phyloP scores from a whole-genome alignment of 2,113 vertebrate species.

The Corapipo altera region DNA sequence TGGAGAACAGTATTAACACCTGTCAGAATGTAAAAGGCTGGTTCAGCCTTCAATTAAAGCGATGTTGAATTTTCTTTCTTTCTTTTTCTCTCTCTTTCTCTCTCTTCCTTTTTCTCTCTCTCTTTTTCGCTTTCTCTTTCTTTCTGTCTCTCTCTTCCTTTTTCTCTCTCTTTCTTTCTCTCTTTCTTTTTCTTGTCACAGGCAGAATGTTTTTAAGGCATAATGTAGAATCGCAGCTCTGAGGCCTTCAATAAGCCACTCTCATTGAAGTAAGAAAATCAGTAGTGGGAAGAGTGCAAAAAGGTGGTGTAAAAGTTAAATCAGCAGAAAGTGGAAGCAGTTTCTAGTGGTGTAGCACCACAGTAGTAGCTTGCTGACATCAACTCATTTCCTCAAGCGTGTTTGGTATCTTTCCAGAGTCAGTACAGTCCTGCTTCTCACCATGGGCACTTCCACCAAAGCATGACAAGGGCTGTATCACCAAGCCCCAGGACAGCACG shows the following conservation, averaged over 20 bases:
- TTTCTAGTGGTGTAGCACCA: neutral
- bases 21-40: slow-evolving; percentile 18
- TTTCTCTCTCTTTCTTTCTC: neutral
- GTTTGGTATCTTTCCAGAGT: neutral
- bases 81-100: neutral
- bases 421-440: neutral
- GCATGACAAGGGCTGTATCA: neutral
- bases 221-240: neutral
- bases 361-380: neutral
- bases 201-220: neutral
- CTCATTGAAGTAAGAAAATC: neutral
- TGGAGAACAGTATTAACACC: slow-evolving; percentile 16
- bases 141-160: neutral
- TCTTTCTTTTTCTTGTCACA: neutral
- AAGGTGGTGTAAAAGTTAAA: neutral
- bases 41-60: slow-evolving; percentile 34
- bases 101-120: neutral
- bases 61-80: neutral
- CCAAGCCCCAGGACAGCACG: neutral
- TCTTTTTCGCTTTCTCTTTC: neutral
- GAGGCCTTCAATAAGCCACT: neutral
- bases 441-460: neutral
- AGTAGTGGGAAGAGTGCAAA: neutral
- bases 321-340: neutral
- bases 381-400: neutral